Conservation (phyloP, 1,140 invertebrate genomes). For the Acyrthosiphon pisum region DNA sequence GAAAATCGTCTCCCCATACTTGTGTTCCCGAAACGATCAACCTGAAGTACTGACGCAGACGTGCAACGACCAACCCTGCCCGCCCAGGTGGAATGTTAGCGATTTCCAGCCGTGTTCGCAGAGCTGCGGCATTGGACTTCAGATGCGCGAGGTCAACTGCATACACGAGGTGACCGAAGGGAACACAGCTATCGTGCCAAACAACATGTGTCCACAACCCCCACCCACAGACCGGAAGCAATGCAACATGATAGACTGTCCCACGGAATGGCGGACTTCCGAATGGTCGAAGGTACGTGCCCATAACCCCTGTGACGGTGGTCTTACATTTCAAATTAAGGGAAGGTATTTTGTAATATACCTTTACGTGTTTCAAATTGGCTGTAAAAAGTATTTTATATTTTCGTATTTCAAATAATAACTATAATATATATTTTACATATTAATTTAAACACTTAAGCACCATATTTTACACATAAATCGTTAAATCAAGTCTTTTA, state of each 20-base stretch:
- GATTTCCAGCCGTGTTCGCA: slow-evolving; percentile 75
- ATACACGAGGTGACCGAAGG: slow-evolving; percentile 90
- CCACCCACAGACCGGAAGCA: slow-evolving; percentile 84
- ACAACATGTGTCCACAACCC: slow-evolving; percentile 87
- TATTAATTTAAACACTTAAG: neutral
- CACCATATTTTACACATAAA: neutral
- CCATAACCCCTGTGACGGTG: neutral
- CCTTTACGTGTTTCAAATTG: neutral
- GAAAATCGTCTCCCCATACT: slow-evolving; percentile 81
- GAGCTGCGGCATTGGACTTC: slow-evolving; percentile 79
- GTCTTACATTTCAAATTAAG: neutral
- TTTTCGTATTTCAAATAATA: neutral
- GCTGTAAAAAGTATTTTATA: neutral
- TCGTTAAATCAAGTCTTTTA: no score
- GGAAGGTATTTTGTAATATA: neutral
- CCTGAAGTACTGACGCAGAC: slow-evolving; percentile 88
- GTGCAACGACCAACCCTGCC: slow-evolving; percentile 92
- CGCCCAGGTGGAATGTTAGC: slow-evolving; percentile 86
- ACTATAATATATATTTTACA: neutral
- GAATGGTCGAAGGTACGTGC: slow-evolving; percentile 81
- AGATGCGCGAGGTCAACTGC: slow-evolving; percentile 86
- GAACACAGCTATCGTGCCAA: slow-evolving; percentile 86
- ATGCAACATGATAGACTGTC: slow-evolving; percentile 92
- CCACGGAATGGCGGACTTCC: slow-evolving; percentile 81
- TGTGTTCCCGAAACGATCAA: slow-evolving; percentile 79